phyloP scores from a whole-genome alignment of 2,888 invertebrate species.

The Zygogramma bicolorata region DNA sequence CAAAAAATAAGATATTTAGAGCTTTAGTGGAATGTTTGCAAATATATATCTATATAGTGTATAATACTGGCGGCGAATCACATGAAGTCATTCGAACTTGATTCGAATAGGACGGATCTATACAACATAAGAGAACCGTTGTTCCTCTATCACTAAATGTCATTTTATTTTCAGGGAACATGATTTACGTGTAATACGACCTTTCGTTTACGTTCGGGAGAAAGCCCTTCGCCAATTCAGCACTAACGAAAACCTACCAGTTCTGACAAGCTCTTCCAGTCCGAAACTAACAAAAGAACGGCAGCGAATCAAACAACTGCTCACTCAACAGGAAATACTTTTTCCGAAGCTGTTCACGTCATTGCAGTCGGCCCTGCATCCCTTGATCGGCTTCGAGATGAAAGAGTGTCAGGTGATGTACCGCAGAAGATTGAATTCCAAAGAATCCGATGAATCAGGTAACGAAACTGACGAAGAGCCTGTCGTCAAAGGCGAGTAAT shows the following conservation, averaged over 20 bases:
- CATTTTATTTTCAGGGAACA: conserved; percentile 74
- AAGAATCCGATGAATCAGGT: conserved; percentile 71
- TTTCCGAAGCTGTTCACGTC: conserved; percentile 83
- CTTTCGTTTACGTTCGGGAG: conserved; percentile 88
- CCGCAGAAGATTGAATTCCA: conserved; percentile 72
- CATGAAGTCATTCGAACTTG: too few species aligned
- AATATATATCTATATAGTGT: too few species aligned
- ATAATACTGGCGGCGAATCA: too few species aligned
- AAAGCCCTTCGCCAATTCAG: conserved; percentile 80
- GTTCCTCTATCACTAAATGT: not conserved
- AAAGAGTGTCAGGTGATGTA: conserved; percentile 70
- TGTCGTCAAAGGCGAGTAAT: conserved; percentile 67
- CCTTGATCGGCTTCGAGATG: conserved; percentile 68
- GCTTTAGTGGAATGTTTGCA: too few species aligned
- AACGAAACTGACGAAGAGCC: conserved; percentile 78
- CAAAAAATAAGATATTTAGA: too few species aligned
- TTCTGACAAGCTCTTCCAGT: conserved; percentile 61
- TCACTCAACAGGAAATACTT: conserved; percentile 80
- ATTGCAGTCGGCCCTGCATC: conserved; percentile 81
- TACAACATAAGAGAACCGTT: too few species aligned
- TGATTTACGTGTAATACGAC: conserved; percentile 85
- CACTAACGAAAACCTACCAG: conserved; percentile 79
- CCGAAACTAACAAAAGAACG: conserved; percentile 63
- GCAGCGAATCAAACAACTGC: conserved; percentile 75
- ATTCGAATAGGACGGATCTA: too few species aligned